Conservation (phyloP, 2,888 invertebrate species). For the Chironomus tentans region DNA sequence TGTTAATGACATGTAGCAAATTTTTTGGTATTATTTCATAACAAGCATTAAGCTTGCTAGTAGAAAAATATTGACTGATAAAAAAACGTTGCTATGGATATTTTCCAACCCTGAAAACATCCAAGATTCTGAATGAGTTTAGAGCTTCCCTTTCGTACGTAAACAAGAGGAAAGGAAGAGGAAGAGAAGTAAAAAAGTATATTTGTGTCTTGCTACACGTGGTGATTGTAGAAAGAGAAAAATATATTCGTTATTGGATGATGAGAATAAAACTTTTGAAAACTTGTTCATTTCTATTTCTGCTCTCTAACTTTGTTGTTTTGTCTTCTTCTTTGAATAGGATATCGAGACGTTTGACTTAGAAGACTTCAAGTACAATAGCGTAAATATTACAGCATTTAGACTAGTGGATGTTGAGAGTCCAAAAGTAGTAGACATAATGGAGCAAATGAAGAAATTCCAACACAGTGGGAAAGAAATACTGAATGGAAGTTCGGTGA, state of each 20-base stretch:
- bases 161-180: not conserved
- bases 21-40: too few species aligned
- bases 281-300: not conserved
- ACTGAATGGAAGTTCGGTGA: constrained; percentile 56
- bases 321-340: constrained; percentile 41
- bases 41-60: too few species aligned
- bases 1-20: too few species aligned
- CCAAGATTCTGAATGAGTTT: not conserved
- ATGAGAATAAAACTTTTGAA: not conserved
- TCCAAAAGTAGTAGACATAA: constrained; percentile 60
- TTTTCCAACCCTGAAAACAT: too few species aligned
- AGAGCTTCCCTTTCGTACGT: too few species aligned
- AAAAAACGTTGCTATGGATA: too few species aligned
- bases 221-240: too few species aligned
- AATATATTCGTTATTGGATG: not conserved
- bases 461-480: constrained; percentile 76
- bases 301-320: not conserved
- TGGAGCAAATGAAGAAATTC: constrained; percentile 80
- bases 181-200: not conserved
- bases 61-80: too few species aligned
- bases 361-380: constrained; percentile 88
- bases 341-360: constrained; percentile 80
- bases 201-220: not conserved
- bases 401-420: constrained; percentile 75
- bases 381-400: constrained; percentile 92